Evolutionary conservation across 2,113 vertebrate genomes (phyloP).

Genomic region (Camelus bactrianus): DNA sequence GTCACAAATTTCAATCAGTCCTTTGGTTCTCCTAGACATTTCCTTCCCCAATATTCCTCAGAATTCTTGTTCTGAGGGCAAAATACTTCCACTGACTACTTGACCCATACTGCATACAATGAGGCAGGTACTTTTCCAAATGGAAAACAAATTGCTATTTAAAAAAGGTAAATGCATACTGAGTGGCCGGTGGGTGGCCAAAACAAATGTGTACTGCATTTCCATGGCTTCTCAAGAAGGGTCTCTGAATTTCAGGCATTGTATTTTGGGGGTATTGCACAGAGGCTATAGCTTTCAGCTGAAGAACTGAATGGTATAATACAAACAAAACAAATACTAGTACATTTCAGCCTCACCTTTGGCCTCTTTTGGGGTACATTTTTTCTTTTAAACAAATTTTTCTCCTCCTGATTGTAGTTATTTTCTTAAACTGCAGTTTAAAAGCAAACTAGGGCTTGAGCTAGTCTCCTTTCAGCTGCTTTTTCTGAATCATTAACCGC

Average conservation of each 20-base stretch:
- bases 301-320: background rate
- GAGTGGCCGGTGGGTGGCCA: background rate
- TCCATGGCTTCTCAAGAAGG: background rate
- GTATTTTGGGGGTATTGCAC: background rate
- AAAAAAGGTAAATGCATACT: background rate
- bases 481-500: conserved; percentile 76
- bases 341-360: conserved; percentile 48
- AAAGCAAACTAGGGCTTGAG: conserved; percentile 59
- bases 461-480: conserved; percentile 54
- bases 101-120: background rate
- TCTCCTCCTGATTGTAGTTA: conserved; percentile 61
- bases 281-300: background rate
- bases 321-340: conserved; percentile 22
- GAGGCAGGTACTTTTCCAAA: conserved; percentile 27
- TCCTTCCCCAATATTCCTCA: conserved; percentile 8
- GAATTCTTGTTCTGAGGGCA: background rate
- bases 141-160: conserved; percentile 33
- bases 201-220: background rate
- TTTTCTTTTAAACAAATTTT: conserved; percentile 11
- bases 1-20: background rate
- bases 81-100: background rate
- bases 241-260: background rate
- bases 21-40: conserved; percentile 32
- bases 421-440: conserved; percentile 70
- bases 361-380: background rate